Evolutionary conservation across 1,140 invertebrate species (phyloP).

Genomic region (Heterodera schachtii): DNA sequence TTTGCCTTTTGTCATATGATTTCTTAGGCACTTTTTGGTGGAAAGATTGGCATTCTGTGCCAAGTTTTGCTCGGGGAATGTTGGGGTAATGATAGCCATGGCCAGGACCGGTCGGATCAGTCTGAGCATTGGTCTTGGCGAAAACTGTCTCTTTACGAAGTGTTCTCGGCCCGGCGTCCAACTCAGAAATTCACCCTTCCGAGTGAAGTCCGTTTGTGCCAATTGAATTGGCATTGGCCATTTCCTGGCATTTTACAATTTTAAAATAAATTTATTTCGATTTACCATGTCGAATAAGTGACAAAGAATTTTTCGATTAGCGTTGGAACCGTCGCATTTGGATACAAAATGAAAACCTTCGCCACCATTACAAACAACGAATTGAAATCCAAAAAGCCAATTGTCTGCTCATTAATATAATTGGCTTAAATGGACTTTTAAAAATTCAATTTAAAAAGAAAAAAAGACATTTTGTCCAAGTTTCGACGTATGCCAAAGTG

Average conservation of each 20-base stretch:
- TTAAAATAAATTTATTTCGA: not conserved
- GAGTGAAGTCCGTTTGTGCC: not conserved
- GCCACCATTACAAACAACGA: constrained; percentile 11
- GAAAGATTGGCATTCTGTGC: constrained; percentile 7
- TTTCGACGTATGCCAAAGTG: not conserved
- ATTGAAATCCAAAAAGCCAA: constrained; percentile 9
- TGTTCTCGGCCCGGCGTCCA: not conserved
- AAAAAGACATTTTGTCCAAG: constrained; percentile 10
- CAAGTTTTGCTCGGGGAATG: constrained; percentile 13
- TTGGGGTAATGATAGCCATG: constrained; percentile 2
- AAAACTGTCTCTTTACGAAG: not conserved
- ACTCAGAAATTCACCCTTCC: not conserved
- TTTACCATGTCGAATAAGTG: constrained; percentile 19
- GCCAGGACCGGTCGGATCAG: not conserved
- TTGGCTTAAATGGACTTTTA: not conserved
- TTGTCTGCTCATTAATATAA: not conserved
- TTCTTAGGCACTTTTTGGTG: not conserved
- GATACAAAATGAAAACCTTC: constrained; percentile 15
- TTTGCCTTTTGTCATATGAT: constrained; percentile 9
- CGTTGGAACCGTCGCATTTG: constrained; percentile 6
- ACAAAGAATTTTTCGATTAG: constrained; percentile 24
- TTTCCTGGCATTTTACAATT: not conserved
- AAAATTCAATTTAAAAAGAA: not conserved
- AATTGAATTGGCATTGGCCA: constrained; percentile 4
- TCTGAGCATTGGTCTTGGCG: not conserved